Percentiles rank a stretch among this genome's conserved stretches.
Evolutionary conservation across 1,140 invertebrate species (phyloP).

Genomic region (Brachionus sp.): DNA sequence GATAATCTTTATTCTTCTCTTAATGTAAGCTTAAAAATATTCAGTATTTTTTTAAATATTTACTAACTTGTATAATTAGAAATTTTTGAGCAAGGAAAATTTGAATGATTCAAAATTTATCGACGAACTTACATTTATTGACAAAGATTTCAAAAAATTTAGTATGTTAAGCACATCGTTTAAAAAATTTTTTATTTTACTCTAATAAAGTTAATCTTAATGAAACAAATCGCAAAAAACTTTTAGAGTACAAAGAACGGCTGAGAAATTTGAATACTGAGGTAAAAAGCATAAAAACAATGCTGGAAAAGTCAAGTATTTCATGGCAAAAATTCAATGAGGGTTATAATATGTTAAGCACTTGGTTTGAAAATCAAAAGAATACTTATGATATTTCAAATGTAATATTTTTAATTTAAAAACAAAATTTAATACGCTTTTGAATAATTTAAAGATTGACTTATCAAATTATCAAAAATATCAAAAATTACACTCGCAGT

Average conservation of each 20-base stretch:
- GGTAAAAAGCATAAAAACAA: conserved; percentile 37
- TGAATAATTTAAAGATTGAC: background rate
- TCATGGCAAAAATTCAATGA: conserved; percentile 26
- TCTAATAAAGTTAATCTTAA: background rate
- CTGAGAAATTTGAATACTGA: conserved; percentile 32
- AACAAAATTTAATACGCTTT: background rate
- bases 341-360: background rate
- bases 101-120: conserved; percentile 35
- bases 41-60: background rate
- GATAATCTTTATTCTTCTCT: background rate
- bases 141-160: conserved; percentile 37
- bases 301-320: conserved; percentile 28
- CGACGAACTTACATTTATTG: conserved; percentile 15
- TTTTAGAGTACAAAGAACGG: conserved; percentile 2
- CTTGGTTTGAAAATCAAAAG: conserved; percentile 29
- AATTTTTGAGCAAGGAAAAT: conserved; percentile 20
- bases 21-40: background rate
- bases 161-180: background rate
- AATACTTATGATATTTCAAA: conserved; percentile 9
- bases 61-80: background rate
- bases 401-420: background rate
- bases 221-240: conserved; percentile 4
- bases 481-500: conserved; percentile 44
- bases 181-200: background rate
- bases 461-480: conserved; percentile 41